Evolutionary conservation across 2,888 invertebrate genomes (phyloP).

Genomic region (Chaetogeoica ovagalla): DNA sequence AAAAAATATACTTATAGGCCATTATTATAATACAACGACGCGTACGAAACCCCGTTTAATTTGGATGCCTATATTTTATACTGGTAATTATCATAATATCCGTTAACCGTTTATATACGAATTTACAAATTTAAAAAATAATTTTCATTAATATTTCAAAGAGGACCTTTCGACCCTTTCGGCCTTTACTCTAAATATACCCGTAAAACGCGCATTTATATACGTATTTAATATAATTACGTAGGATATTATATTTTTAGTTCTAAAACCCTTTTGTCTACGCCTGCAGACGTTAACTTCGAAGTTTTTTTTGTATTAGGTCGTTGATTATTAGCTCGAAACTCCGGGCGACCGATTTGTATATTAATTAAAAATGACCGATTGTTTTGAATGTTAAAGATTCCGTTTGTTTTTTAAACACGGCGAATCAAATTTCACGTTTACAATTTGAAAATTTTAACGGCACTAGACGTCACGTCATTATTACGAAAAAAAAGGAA

Average conservation of each 20-base stretch:
- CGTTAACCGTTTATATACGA: background rate
- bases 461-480: too few species aligned
- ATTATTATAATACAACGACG: too few species aligned
- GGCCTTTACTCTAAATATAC: background rate
- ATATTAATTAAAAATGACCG: slow-evolving; percentile 26
- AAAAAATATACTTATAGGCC: too few species aligned
- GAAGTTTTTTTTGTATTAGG: slow-evolving; percentile 22
- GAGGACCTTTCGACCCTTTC: slow-evolving; percentile 2
- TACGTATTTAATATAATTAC: slow-evolving; percentile 9
- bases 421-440: too few species aligned
- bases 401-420: too few species aligned
- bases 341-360: background rate
- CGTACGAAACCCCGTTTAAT: too few species aligned
- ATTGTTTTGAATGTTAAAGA: background rate
- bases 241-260: slow-evolving; percentile 9
- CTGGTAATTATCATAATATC: background rate
- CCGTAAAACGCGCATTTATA: background rate
- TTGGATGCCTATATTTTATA: background rate
- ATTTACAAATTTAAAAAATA: background rate
- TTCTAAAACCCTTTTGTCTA: background rate
- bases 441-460: too few species aligned
- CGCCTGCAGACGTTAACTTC: background rate
- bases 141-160: slow-evolving; percentile 12
- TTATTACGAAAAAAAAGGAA: too few species aligned
- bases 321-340: slow-evolving; percentile 4